Conservation (phyloP, 2,797 vertebrate species). For the Paramormyrops hopkinsi region DNA sequence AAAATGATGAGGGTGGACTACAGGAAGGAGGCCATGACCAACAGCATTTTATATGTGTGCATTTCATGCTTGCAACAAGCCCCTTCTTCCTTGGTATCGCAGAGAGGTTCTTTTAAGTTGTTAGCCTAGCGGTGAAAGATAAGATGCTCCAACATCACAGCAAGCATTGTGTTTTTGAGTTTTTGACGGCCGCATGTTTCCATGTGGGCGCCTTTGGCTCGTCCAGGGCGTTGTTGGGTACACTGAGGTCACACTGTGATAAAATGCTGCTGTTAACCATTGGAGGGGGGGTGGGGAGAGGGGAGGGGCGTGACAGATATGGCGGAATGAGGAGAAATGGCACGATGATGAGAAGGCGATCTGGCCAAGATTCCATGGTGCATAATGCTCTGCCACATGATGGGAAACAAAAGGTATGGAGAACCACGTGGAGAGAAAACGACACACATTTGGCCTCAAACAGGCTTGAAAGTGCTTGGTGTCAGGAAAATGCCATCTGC, state of each 20-base stretch:
- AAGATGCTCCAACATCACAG: background rate
- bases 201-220: background rate
- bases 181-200: background rate
- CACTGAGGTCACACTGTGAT: conserved; percentile 15
- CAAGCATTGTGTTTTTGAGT: background rate
- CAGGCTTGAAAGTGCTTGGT: conserved; percentile 38
- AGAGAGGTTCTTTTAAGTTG: background rate
- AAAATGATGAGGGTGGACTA: conserved; percentile 19
- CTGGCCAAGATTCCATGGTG: conserved; percentile 30
- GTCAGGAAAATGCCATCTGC: conserved; percentile 7
- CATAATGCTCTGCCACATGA: conserved; percentile 22
- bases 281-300: background rate
- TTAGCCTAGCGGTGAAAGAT: background rate
- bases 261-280: conserved; percentile 39
- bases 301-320: conserved; percentile 28
- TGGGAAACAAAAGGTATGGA: conserved; percentile 1
- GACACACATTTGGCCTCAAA: conserved; percentile 18
- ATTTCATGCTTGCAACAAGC: conserved; percentile 11
- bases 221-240: background rate
- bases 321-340: conserved; percentile 24
- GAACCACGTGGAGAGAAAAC: conserved; percentile 17
- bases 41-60: conserved; percentile 39
- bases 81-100: background rate
- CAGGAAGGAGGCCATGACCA: conserved; percentile 14
- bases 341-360: background rate